A percentile compares a stretch with the other conserved stretches of the same genome.
Conservation (phyloP, 2,113 vertebrate genomes). For the Dicerorhinus sumatrensis region DNA sequence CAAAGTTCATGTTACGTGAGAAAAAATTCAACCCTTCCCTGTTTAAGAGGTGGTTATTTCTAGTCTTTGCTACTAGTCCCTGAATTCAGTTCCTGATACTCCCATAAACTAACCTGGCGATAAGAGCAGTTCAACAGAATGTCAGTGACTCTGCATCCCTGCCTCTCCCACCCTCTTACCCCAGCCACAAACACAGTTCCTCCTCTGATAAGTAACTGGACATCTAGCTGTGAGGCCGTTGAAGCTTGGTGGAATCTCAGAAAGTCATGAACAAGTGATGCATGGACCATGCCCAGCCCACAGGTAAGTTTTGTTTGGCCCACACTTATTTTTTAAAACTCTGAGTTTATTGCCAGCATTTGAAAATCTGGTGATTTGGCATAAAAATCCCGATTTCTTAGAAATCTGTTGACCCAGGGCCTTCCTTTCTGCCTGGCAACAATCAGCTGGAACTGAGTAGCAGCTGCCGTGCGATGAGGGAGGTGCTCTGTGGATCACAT, state of each 20-base stretch:
- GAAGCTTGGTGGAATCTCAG: not conserved
- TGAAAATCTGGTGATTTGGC: slow-evolving; percentile 22
- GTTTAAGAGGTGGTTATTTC: not conserved
- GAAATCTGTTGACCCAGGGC: not conserved
- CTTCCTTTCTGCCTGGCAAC: not conserved
- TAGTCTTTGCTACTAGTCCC: not conserved
- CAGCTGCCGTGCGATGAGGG: not conserved
- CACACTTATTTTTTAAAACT: not conserved
- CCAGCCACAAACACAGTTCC: not conserved
- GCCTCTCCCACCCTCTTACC: too few relatives aligned
- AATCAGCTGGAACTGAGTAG: not conserved
- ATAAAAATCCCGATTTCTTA: not conserved
- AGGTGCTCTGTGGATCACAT: not conserved
- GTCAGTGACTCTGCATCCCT: not conserved
- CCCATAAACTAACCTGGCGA: not conserved
- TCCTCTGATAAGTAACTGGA: not conserved
- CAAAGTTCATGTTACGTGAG: not conserved
- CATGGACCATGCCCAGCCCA: not conserved
- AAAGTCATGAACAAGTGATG: not conserved
- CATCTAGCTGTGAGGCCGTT: not conserved
- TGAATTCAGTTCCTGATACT: not conserved
- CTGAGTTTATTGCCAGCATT: not conserved
- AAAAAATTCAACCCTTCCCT: not conserved
- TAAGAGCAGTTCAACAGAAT: not conserved
- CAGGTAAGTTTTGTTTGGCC: not conserved